Evolutionary conservation across 2,888 invertebrate genomes (phyloP), one percentile per base, ranked within the genome.

Genomic region (Drosophila conformis): DNA sequence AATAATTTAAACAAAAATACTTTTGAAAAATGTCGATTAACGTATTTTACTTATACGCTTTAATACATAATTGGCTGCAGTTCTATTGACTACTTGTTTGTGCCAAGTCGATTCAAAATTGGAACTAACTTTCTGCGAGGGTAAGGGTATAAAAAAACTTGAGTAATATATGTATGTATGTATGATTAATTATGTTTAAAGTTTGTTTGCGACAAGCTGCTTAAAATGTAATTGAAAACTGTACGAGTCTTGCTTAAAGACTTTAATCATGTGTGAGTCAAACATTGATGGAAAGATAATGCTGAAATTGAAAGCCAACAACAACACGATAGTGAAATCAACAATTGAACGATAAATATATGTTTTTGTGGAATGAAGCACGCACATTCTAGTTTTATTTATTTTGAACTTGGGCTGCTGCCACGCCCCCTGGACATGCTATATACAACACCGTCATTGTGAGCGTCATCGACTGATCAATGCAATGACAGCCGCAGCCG

Each of bases 311-410:
- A 69, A 58, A 59, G 35, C 25, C 57, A 76, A 33, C 25, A 69
- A 62, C 33, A 65, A 60, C 60, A 64, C 61, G 67, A 64, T 38
- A 70, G 73, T 71, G 73, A 67, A 64, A 61, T 64, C 58, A 73
- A 66, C 59, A 73, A 74, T 66, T 76, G 73, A 76, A 74, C 77
- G 81, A 85, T 82, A 84, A 87, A 80, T 80, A 80, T 68, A 76
- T 88, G 81, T 86, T 84, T 78, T 74, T 89, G 84, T 80, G 82
- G 76, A 75, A 73, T 73, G 69, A 83, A 74, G 56, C 67, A 77
- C 66, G 54, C 73, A 82, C 57, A 68, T 58, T 48, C 63, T 56
- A 35, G 25, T 72, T 80, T 69, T 59, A 64, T 67, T 80, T 57
- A n/a, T 54, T 49, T 38, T 15, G 21, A 27, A 38, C 10, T 21